Evolutionary conservation across 2,888 invertebrate genomes (phyloP).

Genomic region (Aromia moschata): DNA sequence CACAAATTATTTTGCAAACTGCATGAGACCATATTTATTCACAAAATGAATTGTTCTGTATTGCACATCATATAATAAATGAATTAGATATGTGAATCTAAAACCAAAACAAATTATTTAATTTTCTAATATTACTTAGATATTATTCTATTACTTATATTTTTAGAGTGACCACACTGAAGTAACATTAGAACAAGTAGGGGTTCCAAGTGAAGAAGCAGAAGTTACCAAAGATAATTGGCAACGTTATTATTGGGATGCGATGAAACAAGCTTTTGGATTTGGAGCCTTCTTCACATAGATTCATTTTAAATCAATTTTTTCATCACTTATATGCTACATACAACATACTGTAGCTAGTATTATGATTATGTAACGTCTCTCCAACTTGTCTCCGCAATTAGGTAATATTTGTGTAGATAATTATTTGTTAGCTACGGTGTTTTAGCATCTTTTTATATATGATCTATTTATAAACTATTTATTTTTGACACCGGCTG

Average conservation of each 20-base stretch:
- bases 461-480: not conserved
- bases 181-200: slow-evolving; percentile 81
- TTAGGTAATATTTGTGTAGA: slow-evolving; percentile 13
- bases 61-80: no score
- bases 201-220: slow-evolving; percentile 83
- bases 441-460: slow-evolving; percentile 11
- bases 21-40: no score
- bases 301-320: slow-evolving; percentile 12
- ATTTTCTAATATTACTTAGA: no score
- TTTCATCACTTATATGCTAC: slow-evolving; percentile 7
- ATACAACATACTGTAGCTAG: slow-evolving; percentile 4
- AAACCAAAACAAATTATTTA: no score
- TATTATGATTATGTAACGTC: slow-evolving; percentile 14
- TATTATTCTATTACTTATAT: slow-evolving; percentile 24
- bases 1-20: no score
- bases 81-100: no score
- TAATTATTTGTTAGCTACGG: slow-evolving; percentile 1
- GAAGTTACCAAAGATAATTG: slow-evolving; percentile 88
- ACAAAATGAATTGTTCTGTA: no score
- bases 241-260: slow-evolving; percentile 94
- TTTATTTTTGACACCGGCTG: slow-evolving; percentile 16
- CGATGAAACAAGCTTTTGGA: slow-evolving; percentile 92
- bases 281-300: slow-evolving; percentile 76
- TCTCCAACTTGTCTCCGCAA: not conserved
- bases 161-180: slow-evolving; percentile 84